These are phyloP conservation scores for Calameuta idolon DNA, from an alignment of 2,888 invertebrate genomes.

Conservation along the genomic window DNA sequence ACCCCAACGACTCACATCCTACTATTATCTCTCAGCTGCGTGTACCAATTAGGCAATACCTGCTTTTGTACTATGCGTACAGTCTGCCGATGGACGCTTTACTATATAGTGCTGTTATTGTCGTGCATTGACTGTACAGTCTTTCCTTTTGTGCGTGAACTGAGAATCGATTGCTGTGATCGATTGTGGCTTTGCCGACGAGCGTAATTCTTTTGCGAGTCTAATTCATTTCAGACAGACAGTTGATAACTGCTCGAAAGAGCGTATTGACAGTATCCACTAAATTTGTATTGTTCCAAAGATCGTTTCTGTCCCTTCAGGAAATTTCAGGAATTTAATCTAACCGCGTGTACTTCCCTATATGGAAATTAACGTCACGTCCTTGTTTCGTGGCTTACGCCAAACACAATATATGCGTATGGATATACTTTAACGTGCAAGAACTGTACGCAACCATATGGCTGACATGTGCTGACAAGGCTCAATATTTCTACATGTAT, in stretches of 20 bases:
- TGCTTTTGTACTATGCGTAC: neutral
- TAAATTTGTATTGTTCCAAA: neutral
- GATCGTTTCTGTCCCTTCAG: neutral
- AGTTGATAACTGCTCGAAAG: neutral
- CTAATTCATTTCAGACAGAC: neutral
- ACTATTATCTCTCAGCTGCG: conserved; percentile 41
- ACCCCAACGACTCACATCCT: conserved; percentile 51
- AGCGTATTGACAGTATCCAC: neutral
- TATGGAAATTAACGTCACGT: neutral
- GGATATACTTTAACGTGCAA: neutral
- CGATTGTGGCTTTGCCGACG: neutral
- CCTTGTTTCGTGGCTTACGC: neutral
- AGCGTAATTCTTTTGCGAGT: neutral
- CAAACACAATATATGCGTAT: neutral
- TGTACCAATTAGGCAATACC: conserved; percentile 1
- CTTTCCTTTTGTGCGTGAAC: neutral
- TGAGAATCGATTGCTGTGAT: neutral
- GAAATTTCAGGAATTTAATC: neutral
- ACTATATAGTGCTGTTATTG: neutral
- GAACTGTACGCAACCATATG: conserved; percentile 35
- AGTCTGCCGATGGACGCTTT: neutral
- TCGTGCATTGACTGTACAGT: neutral
- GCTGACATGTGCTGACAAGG: conserved; percentile 38
- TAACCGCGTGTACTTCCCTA: neutral
- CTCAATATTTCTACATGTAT: neutral